A percentile compares a stretch with the other conserved stretches of the same genome.
Evolutionary conservation across 2,797 vertebrate genomes (phyloP).

Genomic region (Masticophis lateralis): DNA sequence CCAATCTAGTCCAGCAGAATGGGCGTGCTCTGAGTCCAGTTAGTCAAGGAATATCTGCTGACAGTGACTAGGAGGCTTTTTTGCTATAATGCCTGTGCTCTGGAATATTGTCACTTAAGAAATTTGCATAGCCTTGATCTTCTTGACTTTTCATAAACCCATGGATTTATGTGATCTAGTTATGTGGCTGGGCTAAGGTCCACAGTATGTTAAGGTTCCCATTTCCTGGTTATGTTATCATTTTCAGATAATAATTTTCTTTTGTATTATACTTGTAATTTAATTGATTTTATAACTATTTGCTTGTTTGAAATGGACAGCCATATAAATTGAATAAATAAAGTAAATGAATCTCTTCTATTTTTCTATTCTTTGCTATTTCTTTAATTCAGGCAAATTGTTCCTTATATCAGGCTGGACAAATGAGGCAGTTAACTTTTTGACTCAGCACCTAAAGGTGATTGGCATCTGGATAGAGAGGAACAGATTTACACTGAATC

Average conservation of each 20-base stretch:
- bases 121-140: background rate
- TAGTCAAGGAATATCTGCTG: background rate
- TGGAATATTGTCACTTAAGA: background rate
- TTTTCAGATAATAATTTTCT: background rate
- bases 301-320: background rate
- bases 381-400: background rate
- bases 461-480: background rate
- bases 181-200: background rate
- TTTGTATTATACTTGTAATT: background rate
- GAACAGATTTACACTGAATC: background rate
- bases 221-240: background rate
- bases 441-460: background rate
- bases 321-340: background rate
- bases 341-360: background rate
- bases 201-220: background rate
- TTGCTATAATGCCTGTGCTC: background rate
- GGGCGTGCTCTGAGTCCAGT: background rate
- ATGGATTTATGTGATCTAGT: background rate
- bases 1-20: background rate
- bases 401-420: background rate
- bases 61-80: background rate
- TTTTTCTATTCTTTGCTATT: background rate
- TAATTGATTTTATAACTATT: background rate
- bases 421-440: background rate
- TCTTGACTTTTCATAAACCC: background rate